These are phyloP conservation scores for Luffia ferchaultella DNA, from an alignment of 2,888 invertebrate species.

Conservation along the genomic window DNA sequence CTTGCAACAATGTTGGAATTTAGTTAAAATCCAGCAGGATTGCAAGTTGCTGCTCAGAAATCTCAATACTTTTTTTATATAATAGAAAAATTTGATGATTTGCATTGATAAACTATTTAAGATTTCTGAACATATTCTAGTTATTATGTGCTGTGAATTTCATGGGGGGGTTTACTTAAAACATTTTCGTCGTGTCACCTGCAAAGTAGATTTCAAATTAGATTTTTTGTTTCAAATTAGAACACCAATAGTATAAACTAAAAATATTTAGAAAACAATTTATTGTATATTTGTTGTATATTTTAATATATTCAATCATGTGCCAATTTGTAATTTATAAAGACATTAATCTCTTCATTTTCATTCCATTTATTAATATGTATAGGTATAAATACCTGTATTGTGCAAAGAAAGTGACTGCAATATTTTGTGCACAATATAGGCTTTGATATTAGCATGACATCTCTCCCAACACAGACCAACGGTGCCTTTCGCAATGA, in stretches of 20 bases:
- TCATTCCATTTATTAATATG: too few species aligned
- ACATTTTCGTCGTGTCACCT: slow-evolving; percentile 55
- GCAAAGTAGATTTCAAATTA: slow-evolving; percentile 59
- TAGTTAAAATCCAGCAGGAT: neutral
- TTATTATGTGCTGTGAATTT: neutral
- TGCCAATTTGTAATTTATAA: too few species aligned
- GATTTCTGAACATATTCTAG: neutral
- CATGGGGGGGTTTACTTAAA: neutral
- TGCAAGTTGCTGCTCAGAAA: neutral
- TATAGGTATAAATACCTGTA: too few species aligned
- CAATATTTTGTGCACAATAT: neutral
- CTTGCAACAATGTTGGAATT: neutral
- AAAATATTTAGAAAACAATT: neutral
- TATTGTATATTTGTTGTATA: too few species aligned
- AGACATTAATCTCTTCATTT: too few species aligned
- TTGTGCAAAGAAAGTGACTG: neutral
- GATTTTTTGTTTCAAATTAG: neutral
- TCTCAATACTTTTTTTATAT: slow-evolving; percentile 4
- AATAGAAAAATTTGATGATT: neutral
- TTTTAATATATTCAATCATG: too few species aligned
- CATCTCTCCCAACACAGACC: too few species aligned
- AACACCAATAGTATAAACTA: neutral
- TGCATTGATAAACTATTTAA: neutral
- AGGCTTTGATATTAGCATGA: too few species aligned
- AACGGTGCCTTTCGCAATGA: too few species aligned